phyloP scores from a whole-genome alignment of 92 coral and sea anemone species.

The Heteractis magnifica region DNA sequence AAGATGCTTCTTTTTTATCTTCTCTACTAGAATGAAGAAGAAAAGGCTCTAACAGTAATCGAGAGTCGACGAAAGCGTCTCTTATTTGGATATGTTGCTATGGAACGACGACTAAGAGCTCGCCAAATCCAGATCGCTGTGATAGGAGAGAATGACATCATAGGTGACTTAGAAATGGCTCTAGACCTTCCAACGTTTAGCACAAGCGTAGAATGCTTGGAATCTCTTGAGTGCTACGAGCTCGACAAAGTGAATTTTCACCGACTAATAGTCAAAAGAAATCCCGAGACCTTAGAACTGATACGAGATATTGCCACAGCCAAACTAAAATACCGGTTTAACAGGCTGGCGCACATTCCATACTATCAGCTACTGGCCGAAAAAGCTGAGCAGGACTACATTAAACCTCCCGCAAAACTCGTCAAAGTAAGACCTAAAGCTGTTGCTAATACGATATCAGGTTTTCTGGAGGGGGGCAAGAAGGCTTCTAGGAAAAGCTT shows the following conservation, averaged over 20 bases:
- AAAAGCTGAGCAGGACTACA: slow-evolving; percentile 17
- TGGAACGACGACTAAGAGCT: slow-evolving; percentile 72
- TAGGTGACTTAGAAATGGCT: slow-evolving; percentile 85
- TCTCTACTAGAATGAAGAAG: slow-evolving; percentile 12
- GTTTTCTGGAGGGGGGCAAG: slow-evolving; percentile 7
- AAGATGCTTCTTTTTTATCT: background rate
- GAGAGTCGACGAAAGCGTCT: slow-evolving; percentile 78
- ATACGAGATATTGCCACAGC: slow-evolving; percentile 54
- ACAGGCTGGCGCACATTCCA: slow-evolving; percentile 52
- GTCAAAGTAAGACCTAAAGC: slow-evolving; percentile 10
- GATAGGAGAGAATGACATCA: slow-evolving; percentile 83
- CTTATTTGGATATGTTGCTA: slow-evolving; percentile 74
- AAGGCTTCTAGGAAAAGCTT: background rate
- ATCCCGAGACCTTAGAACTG: slow-evolving; percentile 56
- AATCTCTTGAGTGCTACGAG: slow-evolving; percentile 73
- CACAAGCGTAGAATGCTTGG: slow-evolving; percentile 76
- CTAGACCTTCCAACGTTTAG: slow-evolving; percentile 73
- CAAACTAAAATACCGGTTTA: slow-evolving; percentile 46
- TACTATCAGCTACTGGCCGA: slow-evolving; percentile 56
- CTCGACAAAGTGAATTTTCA: slow-evolving; percentile 74
- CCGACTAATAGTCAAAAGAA: slow-evolving; percentile 61
- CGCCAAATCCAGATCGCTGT: slow-evolving; percentile 72
- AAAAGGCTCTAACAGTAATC: slow-evolving; percentile 71
- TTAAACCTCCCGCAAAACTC: background rate
- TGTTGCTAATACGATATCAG: slow-evolving; percentile 15